Evolutionary conservation across 2,797 vertebrate genomes (phyloP), one percentile per base, ranked within the genome.

Genomic region (Trachurus trachurus): DNA sequence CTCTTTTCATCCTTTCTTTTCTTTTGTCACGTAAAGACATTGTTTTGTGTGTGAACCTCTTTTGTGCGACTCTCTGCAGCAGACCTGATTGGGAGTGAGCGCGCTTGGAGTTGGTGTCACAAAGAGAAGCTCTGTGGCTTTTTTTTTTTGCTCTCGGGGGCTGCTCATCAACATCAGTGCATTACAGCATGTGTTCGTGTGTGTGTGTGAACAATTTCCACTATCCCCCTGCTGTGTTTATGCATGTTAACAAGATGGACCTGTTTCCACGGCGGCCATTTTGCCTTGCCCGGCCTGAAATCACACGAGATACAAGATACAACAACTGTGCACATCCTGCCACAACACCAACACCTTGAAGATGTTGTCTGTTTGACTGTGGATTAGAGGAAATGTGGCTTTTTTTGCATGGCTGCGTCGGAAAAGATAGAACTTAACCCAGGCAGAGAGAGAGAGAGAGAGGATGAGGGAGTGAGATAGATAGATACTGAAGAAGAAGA

Each of bases 201-300:
- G 26, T 26, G 26, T 26, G 26, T 71, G 66, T 5, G 62, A 76
- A 69, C 71, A 37, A 54, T 66, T 74, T 34, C 6, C 6, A 65
- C 44, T 31, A 37, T 71, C 60, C 76, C 61, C 61, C 57, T 39
- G 56, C 34, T 76, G 71, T 77, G 72, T 86, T 72, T 66, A 76
- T 82, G 68, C 71, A 66, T 81, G 71, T 84, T 73, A 93, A 93
- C 90, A 87, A 83, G 92, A 85, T 70, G 44, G 80, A 93, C 90
- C 71, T 58, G 90, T 94, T 93, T 66, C 80, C 45, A 74, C 65
- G 68, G 68, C 65, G 67, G 88, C 88, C 86, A 85, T 88, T 73
- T 88, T 88, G 62, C 72, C 39, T 66, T 54, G 37, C 63, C 58
- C 78, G 79, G 62, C 74, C 44, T 83, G 65, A 84, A 88, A 72